Percentiles rank a stretch among this genome's conserved stretches.
Evolutionary conservation across 1,140 invertebrate species (phyloP).

Genomic region (Trinorchestia longiramus): DNA sequence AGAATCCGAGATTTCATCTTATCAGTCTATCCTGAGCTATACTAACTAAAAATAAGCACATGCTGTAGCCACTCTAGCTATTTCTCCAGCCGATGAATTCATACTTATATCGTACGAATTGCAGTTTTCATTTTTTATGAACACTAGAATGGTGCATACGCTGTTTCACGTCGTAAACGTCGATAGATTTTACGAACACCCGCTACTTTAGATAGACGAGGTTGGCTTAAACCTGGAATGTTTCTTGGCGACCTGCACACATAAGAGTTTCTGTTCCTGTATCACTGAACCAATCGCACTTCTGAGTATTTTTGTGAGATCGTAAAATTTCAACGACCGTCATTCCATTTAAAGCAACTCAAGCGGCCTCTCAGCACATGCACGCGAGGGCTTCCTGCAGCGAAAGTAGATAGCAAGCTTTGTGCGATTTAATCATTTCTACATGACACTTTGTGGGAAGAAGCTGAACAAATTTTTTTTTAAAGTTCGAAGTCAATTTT

Average conservation of each 20-base stretch:
- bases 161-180: background rate
- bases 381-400: background rate
- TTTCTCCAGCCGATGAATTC: background rate
- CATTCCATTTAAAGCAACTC: background rate
- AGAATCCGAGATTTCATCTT: background rate
- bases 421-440: no score
- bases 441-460: background rate
- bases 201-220: background rate
- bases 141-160: background rate
- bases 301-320: background rate
- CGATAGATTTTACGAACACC: background rate
- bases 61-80: background rate
- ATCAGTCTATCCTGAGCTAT: background rate
- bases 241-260: background rate
- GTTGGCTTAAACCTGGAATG: background rate
- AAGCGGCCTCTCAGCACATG: background rate
- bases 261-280: background rate
- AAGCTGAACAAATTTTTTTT: background rate
- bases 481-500: background rate
- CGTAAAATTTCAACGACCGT: background rate
- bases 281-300: background rate
- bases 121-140: background rate
- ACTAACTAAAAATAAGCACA: background rate
- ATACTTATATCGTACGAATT: background rate
- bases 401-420: background rate